A percentile compares a stretch with the other conserved stretches of the same genome.
Conservation (phyloP, 2,113 vertebrate genomes). For the Paratilapia polleni region DNA sequence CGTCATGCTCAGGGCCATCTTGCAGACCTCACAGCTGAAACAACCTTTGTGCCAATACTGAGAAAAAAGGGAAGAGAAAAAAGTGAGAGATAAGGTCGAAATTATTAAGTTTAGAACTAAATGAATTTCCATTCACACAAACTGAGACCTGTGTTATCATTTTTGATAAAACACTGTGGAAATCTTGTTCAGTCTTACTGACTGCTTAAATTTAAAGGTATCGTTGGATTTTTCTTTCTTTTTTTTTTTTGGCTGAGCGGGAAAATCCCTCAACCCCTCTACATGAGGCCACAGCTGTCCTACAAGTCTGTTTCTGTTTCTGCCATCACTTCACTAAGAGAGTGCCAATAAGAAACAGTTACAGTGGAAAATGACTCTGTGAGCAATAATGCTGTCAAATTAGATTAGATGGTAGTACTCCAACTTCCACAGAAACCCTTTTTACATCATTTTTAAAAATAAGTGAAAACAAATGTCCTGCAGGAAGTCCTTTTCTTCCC, state of each 20-base stretch:
- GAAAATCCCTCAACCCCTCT: neutral
- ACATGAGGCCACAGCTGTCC: constrained; percentile 6
- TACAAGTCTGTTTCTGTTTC: neutral
- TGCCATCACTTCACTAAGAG: neutral
- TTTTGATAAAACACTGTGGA: neutral
- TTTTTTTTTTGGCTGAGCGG: neutral
- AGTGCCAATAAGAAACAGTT: neutral
- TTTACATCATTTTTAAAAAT: neutral
- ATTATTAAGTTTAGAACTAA: neutral
- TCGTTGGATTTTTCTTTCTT: neutral
- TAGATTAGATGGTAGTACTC: no score
- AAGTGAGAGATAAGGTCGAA: neutral
- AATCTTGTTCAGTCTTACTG: neutral
- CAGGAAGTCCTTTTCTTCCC: neutral
- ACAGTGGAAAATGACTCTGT: neutral
- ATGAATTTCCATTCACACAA: neutral
- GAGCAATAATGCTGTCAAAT: neutral
- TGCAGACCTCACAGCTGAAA: constrained; percentile 98
- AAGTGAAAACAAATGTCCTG: neutral
- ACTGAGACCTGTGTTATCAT: neutral
- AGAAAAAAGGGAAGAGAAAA: constrained; percentile 23
- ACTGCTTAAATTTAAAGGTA: neutral
- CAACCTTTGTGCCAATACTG: constrained; percentile 99
- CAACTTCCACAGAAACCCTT: accelerated
- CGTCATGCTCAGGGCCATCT: constrained; percentile 99